Conservation (phyloP, 2,797 vertebrate species). For the Cirrhinus molitorella region DNA sequence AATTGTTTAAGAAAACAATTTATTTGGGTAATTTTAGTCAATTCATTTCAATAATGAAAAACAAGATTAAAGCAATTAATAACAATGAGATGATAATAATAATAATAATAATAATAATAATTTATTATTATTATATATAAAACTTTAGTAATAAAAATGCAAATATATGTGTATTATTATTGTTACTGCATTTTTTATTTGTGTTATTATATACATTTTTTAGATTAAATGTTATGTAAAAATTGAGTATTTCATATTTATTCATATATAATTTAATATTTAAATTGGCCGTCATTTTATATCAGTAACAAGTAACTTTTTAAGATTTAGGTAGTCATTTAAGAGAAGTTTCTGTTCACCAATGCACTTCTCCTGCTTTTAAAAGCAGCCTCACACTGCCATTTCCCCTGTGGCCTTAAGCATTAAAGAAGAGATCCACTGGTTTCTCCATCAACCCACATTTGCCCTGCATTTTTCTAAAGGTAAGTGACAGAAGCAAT, state of each 20-base stretch:
- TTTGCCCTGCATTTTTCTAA: conserved; percentile 77
- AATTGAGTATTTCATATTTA: not conserved
- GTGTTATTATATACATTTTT: not conserved
- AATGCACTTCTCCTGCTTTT: not conserved
- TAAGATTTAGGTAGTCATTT: not conserved
- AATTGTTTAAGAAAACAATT: too few species aligned
- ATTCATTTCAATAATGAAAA: not conserved
- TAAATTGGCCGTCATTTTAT: not conserved
- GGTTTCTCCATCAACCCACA: conserved; percentile 41
- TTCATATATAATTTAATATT: not conserved
- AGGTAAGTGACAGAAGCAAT: conserved; percentile 81
- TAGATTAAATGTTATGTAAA: not conserved
- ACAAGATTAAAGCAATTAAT: too few species aligned
- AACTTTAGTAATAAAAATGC: not conserved
- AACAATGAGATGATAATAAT: too few species aligned
- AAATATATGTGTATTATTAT: not conserved
- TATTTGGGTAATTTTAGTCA: too few species aligned
- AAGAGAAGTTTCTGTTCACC: not conserved
- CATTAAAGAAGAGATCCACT: conserved; percentile 18
- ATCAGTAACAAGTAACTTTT: not conserved
- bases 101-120: not conserved
- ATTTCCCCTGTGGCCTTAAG: not conserved
- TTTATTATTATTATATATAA: not conserved
- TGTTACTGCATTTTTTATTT: not conserved
- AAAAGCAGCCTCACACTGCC: conserved; percentile 2